Evolutionary conservation across 2,113 vertebrate genomes (phyloP).

Genomic region (Cricetomys ansorgei): DNA sequence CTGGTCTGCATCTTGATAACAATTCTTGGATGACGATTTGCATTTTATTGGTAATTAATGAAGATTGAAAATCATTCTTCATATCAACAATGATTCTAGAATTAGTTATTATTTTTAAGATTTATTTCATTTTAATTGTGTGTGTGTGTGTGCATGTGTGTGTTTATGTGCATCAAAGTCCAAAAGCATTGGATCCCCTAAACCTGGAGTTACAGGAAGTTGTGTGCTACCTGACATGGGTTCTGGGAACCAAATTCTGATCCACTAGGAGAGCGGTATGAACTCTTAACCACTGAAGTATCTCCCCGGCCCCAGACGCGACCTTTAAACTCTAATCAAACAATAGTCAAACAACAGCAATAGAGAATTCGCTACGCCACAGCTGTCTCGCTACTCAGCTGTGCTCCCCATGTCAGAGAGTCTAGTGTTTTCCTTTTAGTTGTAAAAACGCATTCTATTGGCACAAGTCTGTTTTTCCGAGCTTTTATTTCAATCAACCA

Average conservation of each 20-base stretch:
- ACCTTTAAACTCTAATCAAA: neutral
- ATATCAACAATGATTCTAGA: conserved; percentile 1
- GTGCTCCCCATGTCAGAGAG: conserved; percentile 5
- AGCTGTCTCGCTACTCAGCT: neutral
- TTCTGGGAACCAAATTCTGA: neutral
- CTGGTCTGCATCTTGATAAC: neutral
- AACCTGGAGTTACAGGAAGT: neutral
- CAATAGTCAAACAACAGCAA: neutral
- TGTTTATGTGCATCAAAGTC: neutral
- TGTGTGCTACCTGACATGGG: neutral
- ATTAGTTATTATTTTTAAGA: neutral
- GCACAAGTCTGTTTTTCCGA: conserved; percentile 14
- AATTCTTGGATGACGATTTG: conserved; percentile 37
- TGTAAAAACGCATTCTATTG: conserved; percentile 12
- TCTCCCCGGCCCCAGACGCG: neutral
- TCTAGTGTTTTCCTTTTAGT: conserved; percentile 4
- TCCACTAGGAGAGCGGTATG: neutral
- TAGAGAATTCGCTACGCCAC: neutral
- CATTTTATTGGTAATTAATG: neutral
- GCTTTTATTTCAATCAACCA: conserved; percentile 32
- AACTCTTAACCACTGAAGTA: neutral
- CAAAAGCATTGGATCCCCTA: neutral
- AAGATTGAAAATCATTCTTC: neutral
- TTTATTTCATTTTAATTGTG: neutral
- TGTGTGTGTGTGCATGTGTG: rapidly evolving